Conservation (phyloP, 1,140 invertebrate genomes). For the Potamilus streckersoni region DNA sequence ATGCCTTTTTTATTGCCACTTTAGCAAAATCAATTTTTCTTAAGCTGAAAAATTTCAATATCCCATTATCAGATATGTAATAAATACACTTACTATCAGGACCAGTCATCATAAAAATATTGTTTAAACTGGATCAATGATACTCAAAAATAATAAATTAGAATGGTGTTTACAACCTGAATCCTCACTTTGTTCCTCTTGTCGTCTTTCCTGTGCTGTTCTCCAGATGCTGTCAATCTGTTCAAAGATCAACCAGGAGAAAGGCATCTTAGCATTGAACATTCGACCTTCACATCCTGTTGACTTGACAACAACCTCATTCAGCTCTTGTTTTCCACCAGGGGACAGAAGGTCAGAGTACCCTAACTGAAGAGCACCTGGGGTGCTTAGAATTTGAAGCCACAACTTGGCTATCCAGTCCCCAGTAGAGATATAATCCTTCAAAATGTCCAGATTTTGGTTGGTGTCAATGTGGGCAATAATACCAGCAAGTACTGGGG, state of each 20-base stretch:
- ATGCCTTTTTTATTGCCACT: no score
- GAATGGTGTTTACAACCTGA: no score
- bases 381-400: conserved; percentile 6
- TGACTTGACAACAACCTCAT: conserved; percentile 9
- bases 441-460: conserved; percentile 15
- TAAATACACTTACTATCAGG: no score
- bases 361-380: conserved; percentile 2
- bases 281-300: conserved; percentile 22
- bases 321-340: conserved; percentile 2
- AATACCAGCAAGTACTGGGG: conserved; percentile 22
- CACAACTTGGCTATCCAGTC: conserved; percentile 16
- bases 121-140: no score
- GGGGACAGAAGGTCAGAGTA: conserved; percentile 16
- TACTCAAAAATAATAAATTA: no score
- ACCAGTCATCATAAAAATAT: no score
- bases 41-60: no score
- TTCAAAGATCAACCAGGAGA: conserved; percentile 16
- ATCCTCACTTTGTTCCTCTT: no score
- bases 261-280: conserved; percentile 13
- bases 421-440: neutral
- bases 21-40: no score
- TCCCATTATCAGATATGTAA: no score
- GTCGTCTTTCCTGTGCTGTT: no score
- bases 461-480: conserved; percentile 24
- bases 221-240: neutral